Evolutionary conservation across 2,113 vertebrate genomes (phyloP), one percentile per base, ranked within the genome.

Genomic region (Rhinichthys klamathensis): DNA sequence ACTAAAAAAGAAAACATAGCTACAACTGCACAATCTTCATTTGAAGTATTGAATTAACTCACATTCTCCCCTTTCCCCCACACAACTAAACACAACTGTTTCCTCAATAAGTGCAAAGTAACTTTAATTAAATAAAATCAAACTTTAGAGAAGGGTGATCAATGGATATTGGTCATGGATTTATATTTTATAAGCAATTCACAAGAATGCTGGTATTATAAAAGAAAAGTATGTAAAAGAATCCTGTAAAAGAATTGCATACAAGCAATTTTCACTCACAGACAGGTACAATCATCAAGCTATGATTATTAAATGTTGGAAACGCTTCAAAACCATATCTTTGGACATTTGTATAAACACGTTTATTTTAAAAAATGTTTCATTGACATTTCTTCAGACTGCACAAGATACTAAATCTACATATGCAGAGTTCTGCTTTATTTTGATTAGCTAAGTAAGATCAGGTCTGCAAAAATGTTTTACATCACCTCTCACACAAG

Each of bases 321-420:
- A 76, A 51, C 46, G 15, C 46, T 46, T 75, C 25, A 51, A 49
- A 76, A 76, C 1, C 7, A 76, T 25, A 54, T 54, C 49, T 30
- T 76, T 54, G 27, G 25, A 76, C 25, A 78, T 11, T 49, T 78
- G 16, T n/a, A 77, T 81, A 67, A 81, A 85, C 70, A 85, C n/a
- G 27, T 85, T 70, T 84, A 84, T 76, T 84, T 16, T 8, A 30
- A 69, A 81, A 63, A 73, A 60, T 6, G 61, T 73, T 46, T 41
- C 51, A 70, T 6, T 69, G 58, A 69, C 25, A 69, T 51, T 69
- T 76, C 82, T 61, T 49, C 11, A 56, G 25, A 80, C 69, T 67
- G 54, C 58, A 84, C 30, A 35, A 61, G 54, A 6, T 18, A 73
- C 69, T 25, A 41, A 82, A 44, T 35, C 46, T 80, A 51, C 58